Evolutionary conservation across 1,140 invertebrate species (phyloP), one percentile per base, ranked within the genome.

Genomic region (Aphelenchoides besseyi): DNA sequence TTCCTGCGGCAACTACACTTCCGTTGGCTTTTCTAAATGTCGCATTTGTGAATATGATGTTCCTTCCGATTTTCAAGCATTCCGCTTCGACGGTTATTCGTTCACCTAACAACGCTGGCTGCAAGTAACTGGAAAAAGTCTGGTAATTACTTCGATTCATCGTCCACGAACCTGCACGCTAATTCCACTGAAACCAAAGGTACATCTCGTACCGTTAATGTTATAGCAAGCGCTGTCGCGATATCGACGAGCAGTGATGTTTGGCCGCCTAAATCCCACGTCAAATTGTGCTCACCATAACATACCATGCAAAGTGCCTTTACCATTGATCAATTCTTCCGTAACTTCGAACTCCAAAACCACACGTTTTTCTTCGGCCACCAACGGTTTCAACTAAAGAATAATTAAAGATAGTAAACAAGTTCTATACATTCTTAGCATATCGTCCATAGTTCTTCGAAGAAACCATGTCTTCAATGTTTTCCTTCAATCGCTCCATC

Each of bases 161-260:
- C n/a, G 30, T 2, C 2, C 48, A 2, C 59, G n/a, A 2, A 73
- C 72, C 57, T 70, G 26, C 33, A 29, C 0, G 59, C n/a, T 36
- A 74, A 53, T 80, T 92, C 89, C 16, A 93, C 89, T 12, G 91
- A 91, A 29, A 90, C 89, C 36, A 91, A 90, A 69, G 89, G 86
- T 33, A 85, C 82, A 71, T 88, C 85, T 54, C 85, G 86, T 26
- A 89, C 88, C 0, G 90, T 90, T 9, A 90, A 89, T 35, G 68
- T 71, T 26, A 81, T 62, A 0, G 91, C 92, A 82, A 90, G 89
- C 0, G 91, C 91, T 2, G 93, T 93, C 16, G 94, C 84, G 69
- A 88, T 87, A 86, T 96, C 93, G 8, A 95, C 89, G 16, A 95
- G 79, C 1, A 91, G 91, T 9, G 90, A 89, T 9, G 90, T 91